Conservation (phyloP, 2,888 invertebrate genomes). For the Agonopterix subpropinquella region DNA sequence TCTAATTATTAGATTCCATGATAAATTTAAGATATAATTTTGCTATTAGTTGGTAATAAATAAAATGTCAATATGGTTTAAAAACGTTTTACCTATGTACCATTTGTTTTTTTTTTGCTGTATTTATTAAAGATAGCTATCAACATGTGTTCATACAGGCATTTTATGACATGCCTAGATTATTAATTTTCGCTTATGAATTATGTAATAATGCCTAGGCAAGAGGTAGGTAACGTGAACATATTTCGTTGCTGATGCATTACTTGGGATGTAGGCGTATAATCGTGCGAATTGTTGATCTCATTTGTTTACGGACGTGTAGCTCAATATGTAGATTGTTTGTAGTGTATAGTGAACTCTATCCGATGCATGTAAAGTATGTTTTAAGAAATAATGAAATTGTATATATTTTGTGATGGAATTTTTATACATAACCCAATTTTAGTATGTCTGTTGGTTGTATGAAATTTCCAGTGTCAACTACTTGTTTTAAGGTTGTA, state of each 20-base stretch:
- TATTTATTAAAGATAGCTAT: constrained; percentile 31
- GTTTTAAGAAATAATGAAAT: constrained; percentile 57
- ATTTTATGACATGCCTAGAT: constrained; percentile 45
- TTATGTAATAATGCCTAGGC: constrained; percentile 24
- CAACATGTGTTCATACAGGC: constrained; percentile 44
- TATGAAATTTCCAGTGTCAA: constrained; percentile 54
- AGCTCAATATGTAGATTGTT: constrained; percentile 66
- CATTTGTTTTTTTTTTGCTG: constrained; percentile 10
- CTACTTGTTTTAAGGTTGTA: constrained; percentile 50
- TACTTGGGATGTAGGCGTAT: constrained; percentile 24
- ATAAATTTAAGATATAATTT: too few species aligned
- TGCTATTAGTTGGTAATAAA: too few species aligned
- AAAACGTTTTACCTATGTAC: constrained; percentile 6
- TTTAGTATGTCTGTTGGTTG: constrained; percentile 52
- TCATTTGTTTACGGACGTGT: constrained; percentile 68
- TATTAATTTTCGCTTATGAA: constrained; percentile 19
- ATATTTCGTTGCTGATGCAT: constrained; percentile 29
- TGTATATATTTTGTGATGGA: constrained; percentile 68
- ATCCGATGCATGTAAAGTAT: constrained; percentile 56
- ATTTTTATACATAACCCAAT: constrained; percentile 64
- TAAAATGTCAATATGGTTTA: neutral
- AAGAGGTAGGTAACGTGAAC: constrained; percentile 33
- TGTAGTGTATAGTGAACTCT: constrained; percentile 53
- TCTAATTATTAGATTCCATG: too few species aligned
- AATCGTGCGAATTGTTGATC: constrained; percentile 66